Conservation (phyloP, 2,888 invertebrate species). For the Leptopilina syphax region DNA sequence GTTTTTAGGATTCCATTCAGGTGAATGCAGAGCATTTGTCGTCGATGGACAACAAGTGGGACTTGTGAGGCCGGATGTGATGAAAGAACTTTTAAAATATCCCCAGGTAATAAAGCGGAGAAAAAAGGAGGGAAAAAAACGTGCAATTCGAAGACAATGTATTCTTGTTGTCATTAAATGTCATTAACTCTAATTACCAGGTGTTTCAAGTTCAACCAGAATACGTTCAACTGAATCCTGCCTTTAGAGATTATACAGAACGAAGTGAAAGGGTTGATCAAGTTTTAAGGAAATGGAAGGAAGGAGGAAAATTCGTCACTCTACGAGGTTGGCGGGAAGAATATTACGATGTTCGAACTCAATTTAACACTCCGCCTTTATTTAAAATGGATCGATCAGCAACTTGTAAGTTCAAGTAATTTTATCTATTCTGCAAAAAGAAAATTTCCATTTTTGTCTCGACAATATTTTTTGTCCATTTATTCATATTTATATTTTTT, state of each 20-base stretch:
- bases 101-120: slow-evolving; percentile 83
- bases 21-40: slow-evolving; percentile 90
- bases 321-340: slow-evolving; percentile 96
- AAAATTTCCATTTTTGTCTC: too few species aligned
- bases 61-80: slow-evolving; percentile 89
- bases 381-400: slow-evolving; percentile 94
- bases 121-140: neutral
- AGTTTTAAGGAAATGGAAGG: slow-evolving; percentile 86
- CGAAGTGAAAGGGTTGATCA: slow-evolving; percentile 87
- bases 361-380: slow-evolving; percentile 81
- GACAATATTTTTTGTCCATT: too few species aligned
- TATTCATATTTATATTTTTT: slow-evolving; percentile 25
- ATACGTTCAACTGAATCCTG: slow-evolving; percentile 90
- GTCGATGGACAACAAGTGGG: slow-evolving; percentile 95
- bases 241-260: slow-evolving; percentile 90
- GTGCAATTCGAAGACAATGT: neutral
- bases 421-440: neutral
- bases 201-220: slow-evolving; percentile 86
- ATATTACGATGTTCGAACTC: slow-evolving; percentile 93
- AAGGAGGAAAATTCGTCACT: slow-evolving; percentile 87
- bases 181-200: slow-evolving; percentile 71
- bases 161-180: neutral
- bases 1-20: slow-evolving; percentile 84
- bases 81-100: slow-evolving; percentile 87
- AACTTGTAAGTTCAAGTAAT: slow-evolving; percentile 81